These are phyloP conservation scores for Harpalus rufipes DNA, from an alignment of 2,888 invertebrate genomes.

Conservation along the genomic window DNA sequence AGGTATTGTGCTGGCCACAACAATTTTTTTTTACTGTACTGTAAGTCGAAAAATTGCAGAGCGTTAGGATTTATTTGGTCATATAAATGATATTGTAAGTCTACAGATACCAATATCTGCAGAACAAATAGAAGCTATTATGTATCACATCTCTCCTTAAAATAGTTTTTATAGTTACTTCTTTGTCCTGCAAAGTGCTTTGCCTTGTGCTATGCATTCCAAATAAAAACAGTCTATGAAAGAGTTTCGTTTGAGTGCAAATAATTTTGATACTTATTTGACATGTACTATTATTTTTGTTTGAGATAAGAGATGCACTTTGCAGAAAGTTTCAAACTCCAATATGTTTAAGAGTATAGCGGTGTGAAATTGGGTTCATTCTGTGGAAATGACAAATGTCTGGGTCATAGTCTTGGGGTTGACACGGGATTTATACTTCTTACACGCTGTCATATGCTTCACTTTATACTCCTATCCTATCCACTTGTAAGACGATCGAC, in stretches of 20 bases:
- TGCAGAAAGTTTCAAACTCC: neutral
- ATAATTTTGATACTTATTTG: neutral
- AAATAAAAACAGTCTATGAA: neutral
- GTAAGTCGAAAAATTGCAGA: no score
- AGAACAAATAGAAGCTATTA: no score
- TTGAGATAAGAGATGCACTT: neutral
- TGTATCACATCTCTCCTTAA: no score
- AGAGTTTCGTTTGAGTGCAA: neutral
- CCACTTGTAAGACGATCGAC: neutral
- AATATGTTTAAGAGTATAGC: conserved; percentile 9
- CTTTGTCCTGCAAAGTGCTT: neutral
- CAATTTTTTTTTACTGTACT: no score
- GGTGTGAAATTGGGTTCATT: conserved; percentile 28
- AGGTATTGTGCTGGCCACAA: no score
- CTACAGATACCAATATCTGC: no score
- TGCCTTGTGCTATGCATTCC: neutral
- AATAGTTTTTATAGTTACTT: neutral
- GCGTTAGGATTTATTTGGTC: no score
- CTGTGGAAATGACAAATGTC: conserved; percentile 10
- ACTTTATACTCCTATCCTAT: neutral
- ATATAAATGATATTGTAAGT: no score
- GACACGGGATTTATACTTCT: neutral
- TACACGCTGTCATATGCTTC: neutral
- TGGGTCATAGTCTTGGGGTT: neutral
- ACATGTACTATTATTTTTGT: neutral